Evolutionary conservation across 2,888 invertebrate species (phyloP), one percentile per base, ranked within the genome.

Genomic region (Orthonychiurus folsomi): DNA sequence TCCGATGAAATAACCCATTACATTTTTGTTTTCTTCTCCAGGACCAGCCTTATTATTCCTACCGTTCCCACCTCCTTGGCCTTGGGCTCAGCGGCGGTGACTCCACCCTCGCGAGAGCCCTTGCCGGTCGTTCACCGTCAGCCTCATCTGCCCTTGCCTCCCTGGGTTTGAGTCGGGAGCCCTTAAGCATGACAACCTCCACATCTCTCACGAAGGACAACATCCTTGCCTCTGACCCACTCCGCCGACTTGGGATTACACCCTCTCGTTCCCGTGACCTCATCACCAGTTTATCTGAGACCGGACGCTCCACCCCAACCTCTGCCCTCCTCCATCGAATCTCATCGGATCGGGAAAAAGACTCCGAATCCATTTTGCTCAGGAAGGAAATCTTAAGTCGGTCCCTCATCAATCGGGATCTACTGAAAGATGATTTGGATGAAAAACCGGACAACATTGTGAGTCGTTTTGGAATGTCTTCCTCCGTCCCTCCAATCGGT

Each of bases 91-190:
- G 66, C 27, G 71, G 69, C 56, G 83, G 85, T 47, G 81, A 83
- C 71, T 72, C 73, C n/a, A 86, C 86, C 1, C 76, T 86, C 63
- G 86, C 86, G 74, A 81, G 86, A 61, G 71, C 73, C 27, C 66
- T 72, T 25, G 72, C 73, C 26, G 66, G 69, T 37, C 66, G 73
- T 24, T 69, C 69, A 56, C 71, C 70, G 15, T 71, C 72, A 3
- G 65, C 70, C 25, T 61, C 73, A 15, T 67, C 70, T 25, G 70
- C 73, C 59, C 63, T 71, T 48, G 68, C 70, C 28, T 71, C 73
- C 53, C 63, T 73, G 23, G 73, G 72, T 27, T 64, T 68, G 25
- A 56, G 59, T 48, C 53, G 54, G 12, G 54, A 60, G 12, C 52
- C 52, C 21, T 37, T 37, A 50, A 54, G 54, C 15, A 50, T 54